A percentile compares a stretch with the other conserved stretches of the same genome.
Conservation (phyloP, 2,888 invertebrate species). For the Pseudolycoriella hygida region DNA sequence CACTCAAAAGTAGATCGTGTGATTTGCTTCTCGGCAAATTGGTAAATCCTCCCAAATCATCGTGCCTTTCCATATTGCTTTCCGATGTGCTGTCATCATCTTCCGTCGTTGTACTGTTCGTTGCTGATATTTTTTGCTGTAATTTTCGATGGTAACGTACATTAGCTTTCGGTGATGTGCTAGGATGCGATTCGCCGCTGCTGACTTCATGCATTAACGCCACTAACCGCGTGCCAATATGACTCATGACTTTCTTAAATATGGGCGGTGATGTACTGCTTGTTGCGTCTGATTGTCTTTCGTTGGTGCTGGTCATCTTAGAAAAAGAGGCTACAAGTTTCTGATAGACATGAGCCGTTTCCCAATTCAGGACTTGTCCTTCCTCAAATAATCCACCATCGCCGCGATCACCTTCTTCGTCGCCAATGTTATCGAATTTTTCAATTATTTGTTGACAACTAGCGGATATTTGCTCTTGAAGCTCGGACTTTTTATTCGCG, state of each 20-base stretch:
- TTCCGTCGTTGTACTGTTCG: constrained; percentile 20
- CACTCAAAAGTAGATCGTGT: constrained; percentile 57
- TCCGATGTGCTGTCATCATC: constrained; percentile 40
- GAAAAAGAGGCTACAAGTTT: constrained; percentile 71
- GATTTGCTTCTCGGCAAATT: constrained; percentile 62
- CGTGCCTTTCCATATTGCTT: constrained; percentile 25
- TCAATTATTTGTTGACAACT: constrained; percentile 77
- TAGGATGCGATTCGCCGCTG: constrained; percentile 45
- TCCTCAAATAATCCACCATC: constrained; percentile 32
- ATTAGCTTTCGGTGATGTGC: constrained; percentile 40
- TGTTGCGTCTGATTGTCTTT: constrained; percentile 29
- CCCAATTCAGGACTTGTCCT: constrained; percentile 38
- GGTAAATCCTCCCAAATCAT: constrained; percentile 28
- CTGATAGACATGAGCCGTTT: constrained; percentile 75
- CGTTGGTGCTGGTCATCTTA: constrained; percentile 45
- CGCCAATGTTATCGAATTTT: constrained; percentile 53
- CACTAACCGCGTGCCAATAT: constrained; percentile 71
- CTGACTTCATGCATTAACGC: constrained; percentile 87
- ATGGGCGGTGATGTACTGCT: constrained; percentile 61
- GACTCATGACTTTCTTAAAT: constrained; percentile 82
- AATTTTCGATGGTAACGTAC: constrained; percentile 38
- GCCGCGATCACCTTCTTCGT: constrained; percentile 36
- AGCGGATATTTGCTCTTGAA: constrained; percentile 72
- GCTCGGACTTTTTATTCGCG: constrained; percentile 42
- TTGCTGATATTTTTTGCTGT: constrained; percentile 35